These are phyloP conservation scores for Cirrhinus mrigala DNA, from an alignment of 2,797 vertebrate genomes.

Conservation along the genomic window DNA sequence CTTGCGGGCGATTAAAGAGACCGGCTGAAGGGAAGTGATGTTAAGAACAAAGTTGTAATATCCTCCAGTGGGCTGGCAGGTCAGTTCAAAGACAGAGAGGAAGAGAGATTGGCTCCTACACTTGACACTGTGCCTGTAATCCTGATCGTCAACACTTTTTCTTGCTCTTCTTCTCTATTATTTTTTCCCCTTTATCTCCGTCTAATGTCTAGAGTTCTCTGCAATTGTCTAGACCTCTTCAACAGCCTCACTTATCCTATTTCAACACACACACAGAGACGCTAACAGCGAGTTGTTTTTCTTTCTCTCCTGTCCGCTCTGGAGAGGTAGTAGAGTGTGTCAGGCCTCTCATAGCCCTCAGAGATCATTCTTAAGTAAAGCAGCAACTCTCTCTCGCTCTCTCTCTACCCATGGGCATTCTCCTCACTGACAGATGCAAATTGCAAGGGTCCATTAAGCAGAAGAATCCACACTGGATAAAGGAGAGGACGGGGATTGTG, in stretches of 20 bases:
- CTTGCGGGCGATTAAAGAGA: slow-evolving; percentile 8
- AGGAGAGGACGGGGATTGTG: slow-evolving; percentile 44
- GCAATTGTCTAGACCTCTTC: slow-evolving; percentile 49
- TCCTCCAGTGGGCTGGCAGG: slow-evolving; percentile 9
- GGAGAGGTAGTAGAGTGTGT: slow-evolving; percentile 62
- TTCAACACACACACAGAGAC: slow-evolving; percentile 29
- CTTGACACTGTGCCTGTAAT: slow-evolving; percentile 35
- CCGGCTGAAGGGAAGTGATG: slow-evolving; percentile 15
- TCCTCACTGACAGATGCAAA: slow-evolving; percentile 77
- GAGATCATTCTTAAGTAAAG: slow-evolving; percentile 66
- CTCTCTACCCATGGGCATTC: slow-evolving; percentile 64
- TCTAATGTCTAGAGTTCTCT: slow-evolving; percentile 51
- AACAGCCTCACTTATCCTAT: slow-evolving; percentile 52
- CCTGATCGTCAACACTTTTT: slow-evolving; percentile 34
- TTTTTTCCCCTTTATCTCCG: slow-evolving; percentile 33
- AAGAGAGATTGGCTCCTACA: slow-evolving; percentile 32
- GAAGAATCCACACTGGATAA: slow-evolving; percentile 74
- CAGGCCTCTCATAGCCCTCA: slow-evolving; percentile 61
- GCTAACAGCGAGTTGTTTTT: slow-evolving; percentile 53
- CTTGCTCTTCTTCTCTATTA: slow-evolving; percentile 23
- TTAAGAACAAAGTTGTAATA: slow-evolving; percentile 38
- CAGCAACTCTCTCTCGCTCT: slow-evolving; percentile 45
- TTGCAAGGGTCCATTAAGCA: slow-evolving; percentile 85
- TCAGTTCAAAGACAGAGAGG: slow-evolving; percentile 32
- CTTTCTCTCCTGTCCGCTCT: slow-evolving; percentile 50